These are phyloP conservation scores for Trematocara unimaculatum DNA, from an alignment of 2,113 vertebrate genomes.

Conservation along the genomic window DNA sequence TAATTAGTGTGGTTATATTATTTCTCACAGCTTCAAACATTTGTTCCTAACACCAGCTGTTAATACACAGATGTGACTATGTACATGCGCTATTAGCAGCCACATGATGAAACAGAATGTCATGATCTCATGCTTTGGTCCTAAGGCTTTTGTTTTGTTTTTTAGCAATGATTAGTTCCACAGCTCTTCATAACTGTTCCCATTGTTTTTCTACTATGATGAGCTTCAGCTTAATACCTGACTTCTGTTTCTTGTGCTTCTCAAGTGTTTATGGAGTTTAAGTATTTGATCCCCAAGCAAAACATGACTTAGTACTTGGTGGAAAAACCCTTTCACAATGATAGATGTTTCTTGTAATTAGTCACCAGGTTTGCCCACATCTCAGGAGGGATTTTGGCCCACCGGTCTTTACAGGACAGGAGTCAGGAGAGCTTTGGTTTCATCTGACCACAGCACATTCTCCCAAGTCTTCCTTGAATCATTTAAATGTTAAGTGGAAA, in stretches of 20 bases:
- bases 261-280: background rate
- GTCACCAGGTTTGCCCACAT: background rate
- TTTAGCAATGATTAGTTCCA: background rate
- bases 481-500: background rate
- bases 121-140: background rate
- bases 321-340: background rate
- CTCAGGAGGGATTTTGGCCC: background rate
- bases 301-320: background rate
- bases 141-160: background rate
- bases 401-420: background rate
- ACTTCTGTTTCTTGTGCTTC: background rate
- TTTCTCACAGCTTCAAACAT: background rate
- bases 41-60: slow-evolving; percentile 8
- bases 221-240: background rate
- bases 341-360: background rate
- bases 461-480: background rate
- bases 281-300: background rate
- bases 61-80: slow-evolving; percentile 30
- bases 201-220: background rate
- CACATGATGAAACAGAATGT: background rate
- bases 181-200: background rate
- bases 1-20: background rate
- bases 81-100: background rate
- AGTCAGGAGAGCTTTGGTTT: background rate
- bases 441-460: background rate